Conservation (phyloP, 2,888 invertebrate genomes). For the Xylophagus ater region DNA sequence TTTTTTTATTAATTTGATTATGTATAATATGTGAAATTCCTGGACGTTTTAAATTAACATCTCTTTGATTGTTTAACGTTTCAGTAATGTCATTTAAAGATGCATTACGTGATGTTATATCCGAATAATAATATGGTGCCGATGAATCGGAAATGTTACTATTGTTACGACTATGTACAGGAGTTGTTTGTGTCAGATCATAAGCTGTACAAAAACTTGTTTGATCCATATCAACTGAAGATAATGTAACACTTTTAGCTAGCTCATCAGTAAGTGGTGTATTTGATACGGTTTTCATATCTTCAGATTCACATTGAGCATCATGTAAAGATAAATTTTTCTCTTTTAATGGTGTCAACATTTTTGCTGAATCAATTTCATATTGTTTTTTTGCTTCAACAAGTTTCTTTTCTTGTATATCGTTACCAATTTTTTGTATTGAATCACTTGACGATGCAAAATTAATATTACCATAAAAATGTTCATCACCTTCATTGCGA, state of each 20-base stretch:
- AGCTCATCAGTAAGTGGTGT: constrained; percentile 14
- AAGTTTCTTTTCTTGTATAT: no score
- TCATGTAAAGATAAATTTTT: constrained; percentile 21
- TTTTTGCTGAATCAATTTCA: not conserved
- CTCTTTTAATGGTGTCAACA: constrained; percentile 20
- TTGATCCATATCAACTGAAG: constrained; percentile 21
- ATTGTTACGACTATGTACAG: constrained; percentile 51
- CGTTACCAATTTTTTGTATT: constrained; percentile 26
- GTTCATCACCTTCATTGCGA: constrained; percentile 33
- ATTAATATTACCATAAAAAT: constrained; percentile 36
- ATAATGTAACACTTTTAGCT: constrained; percentile 23
- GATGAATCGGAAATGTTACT: constrained; percentile 51
- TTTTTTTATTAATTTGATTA: constrained; percentile 49
- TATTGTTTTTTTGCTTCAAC: not conserved
- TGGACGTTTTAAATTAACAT: constrained; percentile 47
- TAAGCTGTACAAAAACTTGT: constrained; percentile 22
- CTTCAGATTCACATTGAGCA: constrained; percentile 20
- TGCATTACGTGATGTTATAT: constrained; percentile 28
- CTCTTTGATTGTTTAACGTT: constrained; percentile 62
- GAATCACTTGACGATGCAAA: constrained; percentile 37
- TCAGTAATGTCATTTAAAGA: constrained; percentile 6
- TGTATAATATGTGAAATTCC: constrained; percentile 56
- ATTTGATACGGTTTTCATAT: constrained; percentile 16
- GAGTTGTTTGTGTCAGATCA: constrained; percentile 30
- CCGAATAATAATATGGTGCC: constrained; percentile 81